These are phyloP conservation scores for Elegia similella DNA, from an alignment of 2,888 invertebrate genomes.

Conservation along the genomic window DNA sequence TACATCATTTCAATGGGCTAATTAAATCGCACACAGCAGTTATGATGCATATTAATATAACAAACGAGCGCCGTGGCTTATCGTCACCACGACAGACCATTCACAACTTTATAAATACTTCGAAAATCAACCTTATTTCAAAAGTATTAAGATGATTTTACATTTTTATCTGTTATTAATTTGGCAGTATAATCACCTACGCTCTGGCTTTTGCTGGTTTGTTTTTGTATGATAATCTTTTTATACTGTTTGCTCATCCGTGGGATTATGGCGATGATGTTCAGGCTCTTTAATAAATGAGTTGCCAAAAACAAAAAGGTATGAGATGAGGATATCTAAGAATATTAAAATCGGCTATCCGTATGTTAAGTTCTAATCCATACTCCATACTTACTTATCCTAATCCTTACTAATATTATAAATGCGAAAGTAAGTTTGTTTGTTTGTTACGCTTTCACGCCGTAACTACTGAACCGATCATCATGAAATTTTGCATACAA, in stretches of 20 bases:
- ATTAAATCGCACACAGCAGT: conserved; percentile 41
- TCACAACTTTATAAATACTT: not conserved
- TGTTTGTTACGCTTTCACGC: too few relatives aligned
- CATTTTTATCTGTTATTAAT: not conserved
- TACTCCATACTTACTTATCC: too few relatives aligned
- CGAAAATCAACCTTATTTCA: not conserved
- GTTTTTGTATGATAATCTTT: conserved; percentile 31
- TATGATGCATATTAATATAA: conserved; percentile 34
- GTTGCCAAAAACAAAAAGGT: not conserved
- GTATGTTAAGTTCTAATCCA: too few relatives aligned
- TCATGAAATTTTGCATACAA: too few relatives aligned
- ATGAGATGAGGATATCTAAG: not conserved
- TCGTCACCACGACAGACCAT: conserved; percentile 15
- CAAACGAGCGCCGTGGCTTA: conserved; percentile 18
- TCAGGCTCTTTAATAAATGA: not conserved
- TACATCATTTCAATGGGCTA: conserved; percentile 45
- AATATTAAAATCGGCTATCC: not conserved
- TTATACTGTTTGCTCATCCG: conserved; percentile 16
- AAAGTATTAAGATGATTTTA: not conserved
- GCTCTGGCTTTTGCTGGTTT: conserved; percentile 23
- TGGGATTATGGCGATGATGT: conserved; percentile 5
- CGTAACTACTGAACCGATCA: too few relatives aligned
- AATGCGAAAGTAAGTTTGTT: too few relatives aligned
- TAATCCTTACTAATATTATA: too few relatives aligned
- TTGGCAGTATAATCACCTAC: conserved; percentile 26